These are phyloP conservation scores for Leptodactylus fallax DNA, from an alignment of 2,797 vertebrate species.

Conservation along the genomic window DNA sequence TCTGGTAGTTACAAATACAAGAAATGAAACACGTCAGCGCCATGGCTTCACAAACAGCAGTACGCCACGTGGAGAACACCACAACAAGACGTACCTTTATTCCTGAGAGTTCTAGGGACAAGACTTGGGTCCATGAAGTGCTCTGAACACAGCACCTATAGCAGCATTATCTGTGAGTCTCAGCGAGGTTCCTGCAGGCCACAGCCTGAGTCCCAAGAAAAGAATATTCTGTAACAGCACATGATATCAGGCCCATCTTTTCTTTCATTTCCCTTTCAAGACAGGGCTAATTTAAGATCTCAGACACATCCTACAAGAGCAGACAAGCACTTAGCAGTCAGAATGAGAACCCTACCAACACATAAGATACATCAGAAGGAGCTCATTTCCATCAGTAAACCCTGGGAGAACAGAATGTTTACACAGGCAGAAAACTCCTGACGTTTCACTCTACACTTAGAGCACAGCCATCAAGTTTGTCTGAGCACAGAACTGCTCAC, in stretches of 20 bases:
- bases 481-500: conserved; percentile 48
- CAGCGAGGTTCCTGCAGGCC: conserved; percentile 44
- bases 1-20: not conserved
- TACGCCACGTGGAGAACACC: not conserved
- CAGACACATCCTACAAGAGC: conserved; percentile 16
- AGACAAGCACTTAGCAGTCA: conserved; percentile 22
- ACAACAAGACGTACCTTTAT: conserved; percentile 29
- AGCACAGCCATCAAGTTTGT: conserved; percentile 58
- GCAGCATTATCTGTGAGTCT: conserved; percentile 38
- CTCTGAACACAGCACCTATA: conserved; percentile 11
- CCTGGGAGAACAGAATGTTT: conserved; percentile 48
- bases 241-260: conserved; percentile 34
- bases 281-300: conserved; percentile 24
- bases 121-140: conserved; percentile 33
- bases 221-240: conserved; percentile 34
- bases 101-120: conserved; percentile 15
- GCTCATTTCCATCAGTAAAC: conserved; percentile 36
- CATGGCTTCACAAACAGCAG: not conserved
- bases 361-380: conserved; percentile 3
- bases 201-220: conserved; percentile 50
- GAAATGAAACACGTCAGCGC: not conserved
- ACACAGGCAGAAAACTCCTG: conserved; percentile 54
- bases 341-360: conserved; percentile 7
- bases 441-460: conserved; percentile 57
- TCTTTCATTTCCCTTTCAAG: conserved; percentile 33